phyloP scores from a whole-genome alignment of 2,888 invertebrate genomes.

The Cataglyphis altisquamis region DNA sequence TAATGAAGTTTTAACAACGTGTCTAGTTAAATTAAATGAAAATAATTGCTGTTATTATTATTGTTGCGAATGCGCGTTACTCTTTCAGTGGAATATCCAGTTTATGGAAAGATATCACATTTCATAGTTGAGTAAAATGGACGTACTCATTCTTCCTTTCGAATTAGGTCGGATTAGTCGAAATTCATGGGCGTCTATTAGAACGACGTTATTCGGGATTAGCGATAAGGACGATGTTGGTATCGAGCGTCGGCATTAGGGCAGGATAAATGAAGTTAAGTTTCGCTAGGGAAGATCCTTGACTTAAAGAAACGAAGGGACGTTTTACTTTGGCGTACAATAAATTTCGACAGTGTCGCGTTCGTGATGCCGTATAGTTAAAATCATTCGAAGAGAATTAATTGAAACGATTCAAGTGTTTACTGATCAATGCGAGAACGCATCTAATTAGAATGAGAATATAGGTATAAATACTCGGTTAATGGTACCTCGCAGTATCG shows the following conservation, averaged over 20 bases:
- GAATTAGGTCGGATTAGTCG: constrained; percentile 27
- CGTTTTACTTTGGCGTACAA: not conserved
- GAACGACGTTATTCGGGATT: constrained; percentile 38
- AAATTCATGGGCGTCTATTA: constrained; percentile 28
- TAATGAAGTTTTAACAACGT: constrained; percentile 10
- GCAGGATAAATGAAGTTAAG: constrained; percentile 41
- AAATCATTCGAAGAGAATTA: constrained; percentile 22
- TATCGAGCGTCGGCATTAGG: not conserved
- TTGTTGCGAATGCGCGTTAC: not conserved
- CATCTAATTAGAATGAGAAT: not conserved
- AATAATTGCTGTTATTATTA: constrained; percentile 19
- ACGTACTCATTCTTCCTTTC: not conserved
- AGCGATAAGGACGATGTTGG: constrained; percentile 25
- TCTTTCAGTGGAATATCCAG: not conserved
- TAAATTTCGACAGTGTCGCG: constrained; percentile 16
- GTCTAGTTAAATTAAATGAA: constrained; percentile 17
- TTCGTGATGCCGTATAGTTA: constrained; percentile 13
- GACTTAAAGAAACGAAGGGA: constrained; percentile 26
- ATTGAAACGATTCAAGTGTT: not conserved
- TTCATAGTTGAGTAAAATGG: not conserved
- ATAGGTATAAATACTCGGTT: constrained; percentile 19
- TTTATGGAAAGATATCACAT: not conserved
- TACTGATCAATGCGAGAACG: constrained; percentile 22
- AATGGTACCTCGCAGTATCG: not conserved
- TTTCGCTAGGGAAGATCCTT: not conserved